These are phyloP conservation scores for Pluvialis apricaria DNA, from an alignment of 2,113 vertebrate genomes.

Conservation along the genomic window DNA sequence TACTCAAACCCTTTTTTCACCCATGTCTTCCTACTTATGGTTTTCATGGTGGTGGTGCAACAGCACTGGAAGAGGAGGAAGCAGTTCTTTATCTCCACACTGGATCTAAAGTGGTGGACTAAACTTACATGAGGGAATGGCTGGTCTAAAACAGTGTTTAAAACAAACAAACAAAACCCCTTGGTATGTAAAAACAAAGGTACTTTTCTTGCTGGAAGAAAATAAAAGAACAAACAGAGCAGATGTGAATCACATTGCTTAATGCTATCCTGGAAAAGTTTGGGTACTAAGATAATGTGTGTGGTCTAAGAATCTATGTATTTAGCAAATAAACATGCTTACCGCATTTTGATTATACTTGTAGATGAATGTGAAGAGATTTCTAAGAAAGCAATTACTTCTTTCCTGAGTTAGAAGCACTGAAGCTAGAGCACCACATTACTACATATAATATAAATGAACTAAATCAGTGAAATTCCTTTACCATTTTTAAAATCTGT, in stretches of 20 bases:
- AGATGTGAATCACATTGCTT: background rate
- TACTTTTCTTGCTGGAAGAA: background rate
- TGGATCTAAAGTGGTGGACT: background rate
- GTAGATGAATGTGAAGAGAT: background rate
- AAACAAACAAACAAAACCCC: background rate
- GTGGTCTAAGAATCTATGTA: background rate
- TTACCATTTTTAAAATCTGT: background rate
- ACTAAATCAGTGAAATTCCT: background rate
- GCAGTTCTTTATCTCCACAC: background rate
- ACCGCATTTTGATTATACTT: background rate
- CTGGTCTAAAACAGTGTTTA: background rate
- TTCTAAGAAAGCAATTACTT: background rate
- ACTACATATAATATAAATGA: background rate
- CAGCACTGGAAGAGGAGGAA: background rate
- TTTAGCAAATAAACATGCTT: background rate
- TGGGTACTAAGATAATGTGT: background rate
- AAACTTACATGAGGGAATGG: background rate
- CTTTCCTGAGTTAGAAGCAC: background rate
- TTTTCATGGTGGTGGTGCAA: background rate
- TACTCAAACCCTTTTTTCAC: background rate
- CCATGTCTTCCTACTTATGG: fast-evolving
- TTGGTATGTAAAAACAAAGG: background rate
- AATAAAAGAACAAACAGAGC: background rate
- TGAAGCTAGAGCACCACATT: background rate
- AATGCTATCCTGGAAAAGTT: background rate